phyloP scores from a whole-genome alignment of 1,140 invertebrate genomes.

The Nymphalis io region DNA sequence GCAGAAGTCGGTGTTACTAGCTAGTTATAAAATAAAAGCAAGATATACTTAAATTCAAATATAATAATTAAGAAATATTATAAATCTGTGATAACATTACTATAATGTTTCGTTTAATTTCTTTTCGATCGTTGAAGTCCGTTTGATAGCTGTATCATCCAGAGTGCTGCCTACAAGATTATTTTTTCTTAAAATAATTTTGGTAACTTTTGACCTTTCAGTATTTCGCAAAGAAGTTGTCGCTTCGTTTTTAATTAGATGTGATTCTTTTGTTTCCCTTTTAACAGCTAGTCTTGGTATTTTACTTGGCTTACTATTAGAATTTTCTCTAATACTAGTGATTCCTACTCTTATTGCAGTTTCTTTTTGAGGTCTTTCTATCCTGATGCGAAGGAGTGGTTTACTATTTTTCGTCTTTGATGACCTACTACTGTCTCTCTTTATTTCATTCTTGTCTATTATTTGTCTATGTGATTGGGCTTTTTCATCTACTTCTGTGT shows the following conservation, averaged over 20 bases:
- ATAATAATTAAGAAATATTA: no score
- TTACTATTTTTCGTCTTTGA: constrained; percentile 1
- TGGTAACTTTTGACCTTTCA: constrained; percentile 4
- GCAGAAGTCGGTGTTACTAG: no score
- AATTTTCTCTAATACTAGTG: constrained; percentile 24
- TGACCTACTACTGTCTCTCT: neutral
- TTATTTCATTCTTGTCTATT: neutral
- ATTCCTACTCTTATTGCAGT: constrained; percentile 46
- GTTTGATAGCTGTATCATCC: constrained; percentile 47
- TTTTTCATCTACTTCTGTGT: neutral
- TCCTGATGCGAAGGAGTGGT: constrained; percentile 46
- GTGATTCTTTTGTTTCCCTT: constrained; percentile 13
- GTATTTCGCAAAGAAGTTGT: constrained; percentile 12
- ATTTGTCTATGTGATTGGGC: neutral
- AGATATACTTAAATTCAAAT: no score
- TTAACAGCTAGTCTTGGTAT: constrained; percentile 48
- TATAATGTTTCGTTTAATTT: constrained; percentile 52
- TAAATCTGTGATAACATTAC: no score
- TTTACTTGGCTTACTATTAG: constrained; percentile 46
- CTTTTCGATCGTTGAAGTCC: constrained; percentile 13
- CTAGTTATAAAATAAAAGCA: no score
- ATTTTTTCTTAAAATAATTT: constrained; percentile 14
- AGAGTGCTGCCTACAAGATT: constrained; percentile 18
- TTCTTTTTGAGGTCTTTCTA: constrained; percentile 47
- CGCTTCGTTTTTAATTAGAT: neutral